A percentile compares a stretch with the other conserved stretches of the same genome.
These are phyloP conservation scores for Sebastes paucispinis DNA, from an alignment of 2,797 vertebrate species.

Conservation along the genomic window DNA sequence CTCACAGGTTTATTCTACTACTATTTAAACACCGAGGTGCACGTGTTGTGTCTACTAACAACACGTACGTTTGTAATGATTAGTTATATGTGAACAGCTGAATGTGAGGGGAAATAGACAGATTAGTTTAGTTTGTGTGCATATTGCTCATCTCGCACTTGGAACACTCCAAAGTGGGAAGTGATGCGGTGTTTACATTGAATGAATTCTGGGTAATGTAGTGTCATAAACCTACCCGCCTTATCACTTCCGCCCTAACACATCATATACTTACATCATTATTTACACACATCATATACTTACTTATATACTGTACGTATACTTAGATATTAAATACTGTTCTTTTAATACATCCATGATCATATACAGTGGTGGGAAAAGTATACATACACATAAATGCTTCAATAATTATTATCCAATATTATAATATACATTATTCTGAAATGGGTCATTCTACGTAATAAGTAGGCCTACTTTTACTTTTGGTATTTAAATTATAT, in stretches of 20 bases:
- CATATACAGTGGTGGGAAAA: not conserved
- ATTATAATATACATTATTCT: not conserved
- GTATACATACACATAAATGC: not conserved
- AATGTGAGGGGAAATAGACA: not conserved
- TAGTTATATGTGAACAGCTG: accelerated
- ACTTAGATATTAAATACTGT: no score
- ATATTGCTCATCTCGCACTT: not conserved
- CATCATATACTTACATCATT: no score
- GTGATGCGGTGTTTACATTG: not conserved
- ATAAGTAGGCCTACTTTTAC: not conserved
- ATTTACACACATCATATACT: no score
- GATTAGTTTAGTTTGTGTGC: not conserved
- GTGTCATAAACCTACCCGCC: not conserved
- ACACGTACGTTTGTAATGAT: no score
- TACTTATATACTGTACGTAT: no score
- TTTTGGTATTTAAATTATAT: not conserved
- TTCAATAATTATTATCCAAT: not conserved
- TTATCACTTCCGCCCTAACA: no score
- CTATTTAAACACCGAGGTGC: not conserved
- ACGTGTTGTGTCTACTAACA: accelerated
- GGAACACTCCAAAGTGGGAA: slow-evolving; percentile 3
- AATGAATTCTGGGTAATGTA: slow-evolving; percentile 41
- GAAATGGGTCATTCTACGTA: not conserved
- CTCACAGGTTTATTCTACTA: no score
- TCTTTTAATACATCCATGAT: no score